Base-by-base conservation (phyloP, 2,113 vertebrate species). In the Epinephelus cyanopodus region DNA sequence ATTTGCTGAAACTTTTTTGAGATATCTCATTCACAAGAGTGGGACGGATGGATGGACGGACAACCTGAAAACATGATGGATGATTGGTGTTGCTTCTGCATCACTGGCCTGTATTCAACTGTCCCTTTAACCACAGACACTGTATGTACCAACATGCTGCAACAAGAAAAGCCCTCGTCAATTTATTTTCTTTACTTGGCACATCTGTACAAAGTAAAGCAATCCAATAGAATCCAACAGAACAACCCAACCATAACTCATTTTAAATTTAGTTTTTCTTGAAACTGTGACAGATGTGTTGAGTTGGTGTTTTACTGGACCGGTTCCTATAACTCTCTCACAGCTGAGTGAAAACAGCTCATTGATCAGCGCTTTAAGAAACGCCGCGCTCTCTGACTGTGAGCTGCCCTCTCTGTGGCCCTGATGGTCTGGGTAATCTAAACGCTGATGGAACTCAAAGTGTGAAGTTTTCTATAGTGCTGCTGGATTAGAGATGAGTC, bases 401-500 rank as follows among this genome's bases (percentile, higher is more conserved):
- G 25, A 37, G n/a, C 18, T 62, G 69, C 11, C 11, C 42, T 45
- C 42, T 45, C 42, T 45, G 42, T 45, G 42, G 29, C 61, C 52
- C 66, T 53, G 58, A 69, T 12, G 27, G 1, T 54, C 25, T 2
- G 3, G 33, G 8, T 42, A 29, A 65, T 33, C 23, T 76, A 62
- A 73, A 45, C 2, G 2, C 69, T n/a, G 84, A 65, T 47, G 57
- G 69, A 74, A 19, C 61, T 21, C 52, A 37, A 1, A 23, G 56
- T 45, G 67, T 23, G 54, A 25, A 23, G 18, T 27, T 25, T 29
- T 63, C 1, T 0, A 4, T 0, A 10, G 63, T 21, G 61, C 53
- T 37, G 78, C 23, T 25, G 81, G 56, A 85, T 78, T 45, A 83
- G 19, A 47, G 53, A 25, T 18, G 61, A 78, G 54, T 63, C 65